Evolutionary conservation across 2,888 invertebrate genomes (phyloP).

Genomic region (Amblyjoppa proteus): DNA sequence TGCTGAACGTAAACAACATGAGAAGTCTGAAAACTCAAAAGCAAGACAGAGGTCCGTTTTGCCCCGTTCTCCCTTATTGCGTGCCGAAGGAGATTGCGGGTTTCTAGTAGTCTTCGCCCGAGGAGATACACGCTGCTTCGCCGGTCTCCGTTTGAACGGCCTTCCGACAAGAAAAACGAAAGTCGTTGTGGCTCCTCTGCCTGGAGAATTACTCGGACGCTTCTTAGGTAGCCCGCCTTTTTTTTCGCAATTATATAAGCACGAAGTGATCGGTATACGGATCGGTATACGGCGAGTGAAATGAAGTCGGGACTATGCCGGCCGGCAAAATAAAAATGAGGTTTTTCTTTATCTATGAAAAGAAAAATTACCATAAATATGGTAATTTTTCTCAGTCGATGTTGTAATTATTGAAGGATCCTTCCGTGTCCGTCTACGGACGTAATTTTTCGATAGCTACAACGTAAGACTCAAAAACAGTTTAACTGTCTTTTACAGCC

Average conservation of each 20-base stretch:
- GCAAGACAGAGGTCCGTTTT: no score
- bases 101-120: conserved; percentile 5
- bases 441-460: no score
- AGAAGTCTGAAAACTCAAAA: no score
- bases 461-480: no score
- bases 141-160: conserved; percentile 56
- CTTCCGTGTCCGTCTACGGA: no score
- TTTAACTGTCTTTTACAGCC: no score
- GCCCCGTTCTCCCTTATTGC: no score
- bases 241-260: conserved; percentile 66
- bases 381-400: no score
- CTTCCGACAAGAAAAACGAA: conserved; percentile 69
- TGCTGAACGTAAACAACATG: no score
- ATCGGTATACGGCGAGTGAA: background rate
- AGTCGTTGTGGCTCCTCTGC: conserved; percentile 53
- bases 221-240: conserved; percentile 42
- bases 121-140: conserved; percentile 24
- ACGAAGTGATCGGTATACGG: conserved; percentile 2
- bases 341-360: no score
- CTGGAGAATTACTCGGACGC: conserved; percentile 25
- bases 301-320: background rate
- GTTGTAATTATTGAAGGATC: no score
- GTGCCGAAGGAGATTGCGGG: background rate
- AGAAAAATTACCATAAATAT: no score
- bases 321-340: background rate